phyloP scores from a whole-genome alignment of 1,140 invertebrate genomes.

The Scaptomyza pallida region DNA sequence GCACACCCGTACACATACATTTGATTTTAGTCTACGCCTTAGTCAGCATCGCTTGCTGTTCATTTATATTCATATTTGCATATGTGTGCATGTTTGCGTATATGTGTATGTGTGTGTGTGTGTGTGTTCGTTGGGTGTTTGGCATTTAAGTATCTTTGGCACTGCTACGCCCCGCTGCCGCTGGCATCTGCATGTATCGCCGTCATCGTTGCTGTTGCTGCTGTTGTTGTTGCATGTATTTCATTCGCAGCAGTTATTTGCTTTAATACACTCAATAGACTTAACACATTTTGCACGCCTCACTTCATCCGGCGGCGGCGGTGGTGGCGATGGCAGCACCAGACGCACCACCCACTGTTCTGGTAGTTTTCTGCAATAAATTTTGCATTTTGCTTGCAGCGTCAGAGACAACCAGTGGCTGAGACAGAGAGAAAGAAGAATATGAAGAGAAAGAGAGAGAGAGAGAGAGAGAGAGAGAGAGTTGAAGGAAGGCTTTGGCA shows the following conservation, averaged over 20 bases:
- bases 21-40: not conserved
- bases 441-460: not conserved
- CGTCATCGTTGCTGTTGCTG: constrained; percentile 17
- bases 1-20: not conserved
- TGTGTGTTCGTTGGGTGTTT: constrained; percentile 27
- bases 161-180: constrained; percentile 6
- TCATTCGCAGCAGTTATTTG: constrained; percentile 80
- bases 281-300: constrained; percentile 79
- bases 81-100: constrained; percentile 46
- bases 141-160: constrained; percentile 52
- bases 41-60: constrained; percentile 60
- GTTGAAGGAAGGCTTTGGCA: constrained; percentile 19
- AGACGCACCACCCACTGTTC: constrained; percentile 37
- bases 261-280: constrained; percentile 82
- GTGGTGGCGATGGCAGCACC: not conserved
- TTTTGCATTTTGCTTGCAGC: constrained; percentile 78
- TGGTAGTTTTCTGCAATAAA: constrained; percentile 78
- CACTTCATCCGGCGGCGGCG: constrained; percentile 42
- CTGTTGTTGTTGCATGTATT: constrained; percentile 60
- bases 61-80: constrained; percentile 82
- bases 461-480: not conserved
- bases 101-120: constrained; percentile 31
- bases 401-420: constrained; percentile 44
- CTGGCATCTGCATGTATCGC: constrained; percentile 33
- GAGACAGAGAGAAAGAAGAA: not conserved